Evolutionary conservation across 2,797 vertebrate genomes (phyloP), one percentile per base, ranked within the genome.

Genomic region (Lithobates sylvaticus): DNA sequence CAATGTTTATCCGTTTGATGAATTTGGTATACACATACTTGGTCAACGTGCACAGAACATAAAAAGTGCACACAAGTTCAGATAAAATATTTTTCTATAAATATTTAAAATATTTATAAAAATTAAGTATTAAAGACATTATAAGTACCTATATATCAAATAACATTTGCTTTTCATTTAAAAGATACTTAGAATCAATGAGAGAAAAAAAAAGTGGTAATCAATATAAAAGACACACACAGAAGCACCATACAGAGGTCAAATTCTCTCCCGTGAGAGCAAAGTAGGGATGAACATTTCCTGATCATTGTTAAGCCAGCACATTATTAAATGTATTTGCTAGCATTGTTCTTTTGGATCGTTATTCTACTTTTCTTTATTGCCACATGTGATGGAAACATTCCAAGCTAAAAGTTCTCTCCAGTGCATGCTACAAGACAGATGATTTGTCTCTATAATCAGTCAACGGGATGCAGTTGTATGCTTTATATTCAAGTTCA

Each of bases 381-480:
- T 96, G 95, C 96, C 97, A 96, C 96, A 97, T 96, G 96, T 93
- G 83, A 93, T 98, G 97, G 97, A 95, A 87, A 61, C 54, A 84
- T 81, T 96, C 97, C 97, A 98, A 98, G 91, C 89, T 88, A 97
- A 98, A 98, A 95, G 97, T 93, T 95, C 94, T 92, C 93, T 93
- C 93, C 93, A 94, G 94, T 95, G 92, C 91, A 93, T 95, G 92
- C 94, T 95, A 94, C 92, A 94, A 96, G 95, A 95, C 94, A 94
- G 96, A 96, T 91, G 93, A 94, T 93, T 89, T 90, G 92, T 93
- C 93, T 94, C 93, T 87, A 74, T 92, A 91, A 93, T 94, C 92
- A 90, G 91, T 96, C 94, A 94, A 94, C 93, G 94, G 94, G 95
- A 94, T 95, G 91, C 93, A 89, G 92, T 94, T 93, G 94, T 94